phyloP scores from a whole-genome alignment of 2,888 invertebrate species.

The Auanema sp. region DNA sequence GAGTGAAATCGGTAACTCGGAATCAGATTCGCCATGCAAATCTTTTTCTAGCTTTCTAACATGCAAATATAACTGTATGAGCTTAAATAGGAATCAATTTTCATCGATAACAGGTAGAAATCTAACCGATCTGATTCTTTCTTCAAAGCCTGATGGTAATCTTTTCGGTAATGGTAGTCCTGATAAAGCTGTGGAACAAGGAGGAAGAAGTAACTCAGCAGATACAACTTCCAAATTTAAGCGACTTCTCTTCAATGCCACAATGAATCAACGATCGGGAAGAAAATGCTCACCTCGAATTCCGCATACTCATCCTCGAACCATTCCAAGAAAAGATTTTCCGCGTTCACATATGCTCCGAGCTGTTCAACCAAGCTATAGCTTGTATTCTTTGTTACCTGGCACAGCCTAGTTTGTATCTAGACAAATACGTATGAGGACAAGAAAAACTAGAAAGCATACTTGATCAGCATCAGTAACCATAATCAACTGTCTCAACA shows the following conservation, averaged over 20 bases:
- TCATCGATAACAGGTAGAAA: not conserved
- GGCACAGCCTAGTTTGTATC: slow-evolving; percentile 28
- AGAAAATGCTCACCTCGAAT: slow-evolving; percentile 72
- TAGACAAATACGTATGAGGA: slow-evolving; percentile 9
- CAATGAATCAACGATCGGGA: not conserved
- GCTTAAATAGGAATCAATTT: slow-evolving; percentile 24
- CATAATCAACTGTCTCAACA: slow-evolving; percentile 75
- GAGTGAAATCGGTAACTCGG: slow-evolving; percentile 77
- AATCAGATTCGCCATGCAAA: slow-evolving; percentile 74
- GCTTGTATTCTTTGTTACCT: slow-evolving; percentile 63
- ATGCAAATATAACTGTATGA: slow-evolving; percentile 43
- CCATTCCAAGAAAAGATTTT: slow-evolving; percentile 96
- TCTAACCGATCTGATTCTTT: slow-evolving; percentile 67
- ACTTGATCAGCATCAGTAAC: slow-evolving; percentile 65
- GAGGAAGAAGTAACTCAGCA: slow-evolving; percentile 93
- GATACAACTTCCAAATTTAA: slow-evolving; percentile 78
- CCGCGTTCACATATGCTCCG: slow-evolving; percentile 71
- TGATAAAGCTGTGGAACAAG: slow-evolving; percentile 91
- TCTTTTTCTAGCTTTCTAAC: slow-evolving; percentile 42
- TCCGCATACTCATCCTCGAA: slow-evolving; percentile 97
- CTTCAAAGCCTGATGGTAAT: slow-evolving; percentile 91
- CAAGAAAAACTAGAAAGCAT: not conserved
- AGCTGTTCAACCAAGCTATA: slow-evolving; percentile 68
- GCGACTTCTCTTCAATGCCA: slow-evolving; percentile 30
- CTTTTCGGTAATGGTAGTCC: slow-evolving; percentile 91